Conservation (phyloP, 2,113 vertebrate genomes). For the Nerophis lumbriciformis region DNA sequence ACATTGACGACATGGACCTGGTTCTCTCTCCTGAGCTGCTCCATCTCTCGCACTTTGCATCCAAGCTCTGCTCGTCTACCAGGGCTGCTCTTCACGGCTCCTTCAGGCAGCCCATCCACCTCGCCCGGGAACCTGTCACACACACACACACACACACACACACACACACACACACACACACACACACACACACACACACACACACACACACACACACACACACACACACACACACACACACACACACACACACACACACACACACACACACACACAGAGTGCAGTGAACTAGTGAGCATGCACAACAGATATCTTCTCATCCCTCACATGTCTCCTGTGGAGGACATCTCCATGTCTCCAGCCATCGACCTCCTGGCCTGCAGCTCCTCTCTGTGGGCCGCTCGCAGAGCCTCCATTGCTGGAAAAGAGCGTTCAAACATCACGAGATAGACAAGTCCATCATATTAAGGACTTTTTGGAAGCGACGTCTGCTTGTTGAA, state of each 20-base stretch:
- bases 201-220: no score
- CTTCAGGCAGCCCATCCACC: constrained; percentile 83
- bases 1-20: constrained; percentile 67
- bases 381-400: constrained; percentile 82
- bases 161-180: no score
- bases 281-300: constrained; percentile 3
- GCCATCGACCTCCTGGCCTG: constrained; percentile 71
- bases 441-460: neutral
- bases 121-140: constrained; percentile 75
- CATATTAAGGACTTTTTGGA: no score
- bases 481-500: no score
- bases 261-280: no score
- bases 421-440: constrained; percentile 7
- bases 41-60: constrained; percentile 77
- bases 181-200: no score
- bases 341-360: constrained; percentile 66
- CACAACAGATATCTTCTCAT: constrained; percentile 2
- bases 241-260: no score
- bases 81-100: constrained; percentile 70
- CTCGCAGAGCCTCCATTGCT: constrained; percentile 88
- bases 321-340: constrained; percentile 79
- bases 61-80: constrained; percentile 70
- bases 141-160: constrained; percentile 7
- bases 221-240: no score
- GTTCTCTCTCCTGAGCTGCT: constrained; percentile 85